phyloP scores from a whole-genome alignment of 2,797 vertebrate species.

The Thripadectes ignobilis region DNA sequence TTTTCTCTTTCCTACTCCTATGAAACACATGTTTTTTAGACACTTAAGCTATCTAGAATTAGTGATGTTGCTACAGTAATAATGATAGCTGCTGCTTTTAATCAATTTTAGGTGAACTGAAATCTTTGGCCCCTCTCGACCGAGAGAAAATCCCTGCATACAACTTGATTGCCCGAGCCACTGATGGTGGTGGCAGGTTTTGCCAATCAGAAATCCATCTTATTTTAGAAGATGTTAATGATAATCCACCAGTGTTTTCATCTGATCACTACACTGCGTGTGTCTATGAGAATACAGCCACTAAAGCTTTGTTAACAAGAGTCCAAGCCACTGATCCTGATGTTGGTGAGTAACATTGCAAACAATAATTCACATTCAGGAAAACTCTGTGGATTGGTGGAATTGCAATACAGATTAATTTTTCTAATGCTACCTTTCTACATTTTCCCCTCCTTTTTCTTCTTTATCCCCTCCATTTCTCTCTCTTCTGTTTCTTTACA shows the following conservation, averaged over 20 bases:
- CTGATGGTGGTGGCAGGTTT: constrained; percentile 89
- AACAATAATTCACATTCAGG: neutral
- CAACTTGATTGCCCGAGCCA: constrained; percentile 85
- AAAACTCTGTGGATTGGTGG: neutral
- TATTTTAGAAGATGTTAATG: constrained; percentile 91
- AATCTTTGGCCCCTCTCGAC: constrained; percentile 85
- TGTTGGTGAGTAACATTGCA: constrained; percentile 69
- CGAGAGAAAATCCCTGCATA: constrained; percentile 86
- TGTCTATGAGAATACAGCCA: constrained; percentile 90
- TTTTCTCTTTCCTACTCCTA: neutral
- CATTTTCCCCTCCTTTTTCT: neutral
- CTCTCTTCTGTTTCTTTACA: neutral
- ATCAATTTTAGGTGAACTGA: constrained; percentile 86
- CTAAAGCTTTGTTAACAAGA: constrained; percentile 91
- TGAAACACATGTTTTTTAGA: neutral
- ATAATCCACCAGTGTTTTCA: constrained; percentile 90
- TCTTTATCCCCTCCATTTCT: neutral
- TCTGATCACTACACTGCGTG: constrained; percentile 84
- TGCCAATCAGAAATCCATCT: constrained; percentile 86
- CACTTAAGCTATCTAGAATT: neutral
- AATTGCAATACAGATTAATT: neutral
- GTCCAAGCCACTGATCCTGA: constrained; percentile 94
- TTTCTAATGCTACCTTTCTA: neutral
- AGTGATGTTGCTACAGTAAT: neutral
- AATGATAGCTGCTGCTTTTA: neutral